Evolutionary conservation across 1,140 invertebrate genomes (phyloP), one percentile per base, ranked within the genome.

Genomic region (Panulirus ornatus): DNA sequence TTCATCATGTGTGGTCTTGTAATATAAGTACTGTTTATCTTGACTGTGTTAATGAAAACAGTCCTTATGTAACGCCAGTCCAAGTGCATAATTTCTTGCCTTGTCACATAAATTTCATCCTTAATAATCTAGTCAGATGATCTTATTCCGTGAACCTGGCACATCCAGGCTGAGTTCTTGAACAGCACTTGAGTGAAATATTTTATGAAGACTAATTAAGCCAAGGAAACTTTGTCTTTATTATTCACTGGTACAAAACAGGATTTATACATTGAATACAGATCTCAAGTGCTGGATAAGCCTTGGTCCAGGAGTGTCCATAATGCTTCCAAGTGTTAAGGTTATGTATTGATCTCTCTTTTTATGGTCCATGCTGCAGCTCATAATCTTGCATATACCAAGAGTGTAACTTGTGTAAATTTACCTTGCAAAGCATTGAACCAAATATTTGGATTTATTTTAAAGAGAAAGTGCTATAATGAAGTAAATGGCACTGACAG

Each of bases 61-160:
- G 19, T 27, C 36, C 75, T 40, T 42, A 27, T 78, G n/a, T 47
- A 44, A 44, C 44, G 30, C 75, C 75, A 78, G 40, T 30, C 75
- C n/a, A 22, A 47, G 75, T 78, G 75, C 75, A 78, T 78, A 78
- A 78, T 78, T 42, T 40, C 40, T 78, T 47, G 44, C 44, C 75
- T 36, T 47, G 75, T 78, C 75, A 44, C 75, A 44, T 27, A 47
- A 51, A 63, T 87, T 87, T 78, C 73, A 78, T 66, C 85, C 75
- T 78, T 79, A 78, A 66, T 87, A 78, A 87, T 87, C 85, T 87
- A 87, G 85, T 87, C 85, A 87, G 73, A 87, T 78, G 85, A 87
- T 87, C 75, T 87, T 87, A 79, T 87, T 87, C 75, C n/a, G 76
- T 87, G 85, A 79, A 36, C 58, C 58, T 66, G 58, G 58, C 58